Evolutionary conservation across 2,888 invertebrate species (phyloP).

Genomic region (Sesia bembeciformis): DNA sequence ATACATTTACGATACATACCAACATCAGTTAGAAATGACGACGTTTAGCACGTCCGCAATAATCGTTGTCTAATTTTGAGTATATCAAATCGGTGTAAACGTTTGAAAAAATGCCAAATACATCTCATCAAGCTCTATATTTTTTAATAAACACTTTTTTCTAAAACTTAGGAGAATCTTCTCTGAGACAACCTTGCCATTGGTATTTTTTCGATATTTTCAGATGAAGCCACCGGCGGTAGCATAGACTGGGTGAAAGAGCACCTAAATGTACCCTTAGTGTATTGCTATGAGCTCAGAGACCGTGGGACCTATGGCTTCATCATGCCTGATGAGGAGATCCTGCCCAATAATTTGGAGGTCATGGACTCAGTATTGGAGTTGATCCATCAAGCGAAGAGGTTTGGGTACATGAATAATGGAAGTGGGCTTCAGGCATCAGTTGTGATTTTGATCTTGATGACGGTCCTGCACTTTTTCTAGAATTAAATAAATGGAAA

Average conservation of each 20-base stretch:
- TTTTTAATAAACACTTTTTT: too few species aligned
- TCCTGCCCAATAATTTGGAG: slow-evolving; percentile 67
- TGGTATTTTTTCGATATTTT: slow-evolving; percentile 2
- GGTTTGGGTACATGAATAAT: slow-evolving; percentile 26
- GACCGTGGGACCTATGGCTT: slow-evolving; percentile 76
- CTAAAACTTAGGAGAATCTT: too few species aligned
- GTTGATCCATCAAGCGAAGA: slow-evolving; percentile 38
- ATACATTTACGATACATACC: too few species aligned
- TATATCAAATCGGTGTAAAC: too few species aligned
- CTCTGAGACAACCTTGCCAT: too few species aligned
- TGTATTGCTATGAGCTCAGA: slow-evolving; percentile 61
- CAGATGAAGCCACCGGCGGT: slow-evolving; percentile 31
- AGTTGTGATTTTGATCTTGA: not conserved
- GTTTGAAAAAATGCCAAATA: too few species aligned
- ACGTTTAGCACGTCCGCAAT: too few species aligned
- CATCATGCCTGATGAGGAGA: slow-evolving; percentile 73
- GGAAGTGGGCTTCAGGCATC: not conserved
- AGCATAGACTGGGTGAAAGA: slow-evolving; percentile 53
- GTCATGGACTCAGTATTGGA: slow-evolving; percentile 64
- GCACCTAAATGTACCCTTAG: slow-evolving; percentile 31
- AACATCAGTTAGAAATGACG: too few species aligned
- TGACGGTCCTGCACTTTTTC: not conserved
- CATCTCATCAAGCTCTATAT: too few species aligned
- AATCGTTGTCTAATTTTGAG: too few species aligned
- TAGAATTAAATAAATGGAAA: not conserved